phyloP scores from a whole-genome alignment of 2,797 vertebrate genomes.

The Scarus forsteni region DNA sequence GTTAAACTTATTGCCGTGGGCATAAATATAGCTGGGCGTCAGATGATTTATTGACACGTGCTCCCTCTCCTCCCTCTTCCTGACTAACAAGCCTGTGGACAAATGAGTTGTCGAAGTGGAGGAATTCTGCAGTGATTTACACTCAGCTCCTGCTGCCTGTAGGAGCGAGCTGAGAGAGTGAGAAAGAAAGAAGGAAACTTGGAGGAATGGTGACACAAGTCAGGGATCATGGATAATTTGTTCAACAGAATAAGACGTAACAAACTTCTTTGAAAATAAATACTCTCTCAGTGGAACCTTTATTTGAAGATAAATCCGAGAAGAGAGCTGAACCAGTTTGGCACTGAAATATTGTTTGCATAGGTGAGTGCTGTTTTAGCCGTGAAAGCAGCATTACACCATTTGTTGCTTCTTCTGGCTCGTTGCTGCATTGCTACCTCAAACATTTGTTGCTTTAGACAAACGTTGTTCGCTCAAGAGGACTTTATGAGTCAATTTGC shows the following conservation, averaged over 20 bases:
- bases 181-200: conserved; percentile 2
- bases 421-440: no score
- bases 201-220: conserved; percentile 2
- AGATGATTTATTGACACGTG: conserved; percentile 82
- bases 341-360: neutral
- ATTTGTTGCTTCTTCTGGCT: neutral
- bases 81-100: conserved; percentile 80
- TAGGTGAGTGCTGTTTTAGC: neutral
- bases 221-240: conserved; percentile 5
- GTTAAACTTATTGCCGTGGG: conserved; percentile 80
- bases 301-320: neutral
- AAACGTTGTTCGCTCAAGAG: no score
- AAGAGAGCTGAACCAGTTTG: neutral
- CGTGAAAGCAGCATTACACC: neutral
- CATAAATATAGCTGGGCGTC: conserved; percentile 78
- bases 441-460: no score
- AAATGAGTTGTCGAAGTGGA: conserved; percentile 77
- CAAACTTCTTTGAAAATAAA: neutral
- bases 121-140: conserved; percentile 79
- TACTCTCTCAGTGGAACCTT: neutral
- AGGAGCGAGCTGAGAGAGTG: conserved; percentile 36
- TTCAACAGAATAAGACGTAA: conserved; percentile 11
- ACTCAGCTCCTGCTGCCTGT: conserved; percentile 55
- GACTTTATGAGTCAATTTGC: no score
- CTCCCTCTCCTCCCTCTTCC: conserved; percentile 71